Base-by-base conservation (phyloP, 2,797 vertebrate species). In the Toxotes lorentzi region DNA sequence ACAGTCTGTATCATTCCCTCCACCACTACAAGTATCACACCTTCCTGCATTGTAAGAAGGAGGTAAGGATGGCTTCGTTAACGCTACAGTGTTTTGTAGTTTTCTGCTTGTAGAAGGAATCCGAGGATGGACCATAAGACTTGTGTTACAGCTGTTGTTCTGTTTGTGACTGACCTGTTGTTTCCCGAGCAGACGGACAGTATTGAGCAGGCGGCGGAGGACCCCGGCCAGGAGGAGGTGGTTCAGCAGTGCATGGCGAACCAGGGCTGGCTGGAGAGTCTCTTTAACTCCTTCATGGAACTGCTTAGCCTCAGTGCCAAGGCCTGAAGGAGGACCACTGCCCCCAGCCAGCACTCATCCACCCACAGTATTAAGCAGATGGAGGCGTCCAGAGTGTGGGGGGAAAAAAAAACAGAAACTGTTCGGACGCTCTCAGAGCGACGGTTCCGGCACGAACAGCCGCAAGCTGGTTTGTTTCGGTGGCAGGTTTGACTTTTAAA, bases 11-110 rank as follows among this genome's bases (percentile, higher is more conserved):
- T 88, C 97, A 98, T 87, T 97, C 96, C 7, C 96, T 98, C 61
- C 97, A 97, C 90, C 97, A 98, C 94, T 98, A 97, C 92, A 97
- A 98, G 77, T 97, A 97, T 90, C 97, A 98, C 93, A 98, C 96
- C 67, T 98, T 98, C 89, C 95, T 98, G 87, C 96, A 96, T 86
- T 98, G 97, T 92, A 96, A 97, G 87, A 96, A 96, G 84, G 96
- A 98, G 96, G 97, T 97, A 92, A 84, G 86, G 0, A 41, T 17
- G 12, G 1, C 61, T 64, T 10, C 1, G 21, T 32, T 56, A 34
- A 63, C 23, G 19, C 23, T 60, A 2, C n/a, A 65, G 9, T 54
- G 27, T 30, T 10, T 9, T 59, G 16, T 27, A 6, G 2, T 16
- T 34, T 60, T 24, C 60, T n/a, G n/a, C n/a, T n/a, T n/a, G n/a